A percentile compares a stretch with the other conserved stretches of the same genome.
Evolutionary conservation across 2,888 invertebrate species (phyloP).

Genomic region (Meganola albula): DNA sequence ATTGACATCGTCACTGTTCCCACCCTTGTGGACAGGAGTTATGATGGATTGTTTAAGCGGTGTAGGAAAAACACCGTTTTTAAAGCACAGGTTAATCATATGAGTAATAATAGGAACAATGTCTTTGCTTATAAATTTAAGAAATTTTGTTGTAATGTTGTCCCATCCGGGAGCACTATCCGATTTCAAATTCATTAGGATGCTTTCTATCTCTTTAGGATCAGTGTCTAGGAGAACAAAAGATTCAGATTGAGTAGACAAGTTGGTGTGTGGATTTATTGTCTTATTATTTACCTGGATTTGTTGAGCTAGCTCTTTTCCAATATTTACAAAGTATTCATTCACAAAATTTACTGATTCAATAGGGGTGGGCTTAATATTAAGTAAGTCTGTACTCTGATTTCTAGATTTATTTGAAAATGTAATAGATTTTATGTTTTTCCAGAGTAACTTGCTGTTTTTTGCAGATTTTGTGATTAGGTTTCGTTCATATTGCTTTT

Average conservation of each 20-base stretch:
- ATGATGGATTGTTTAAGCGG: background rate
- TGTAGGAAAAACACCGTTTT: background rate
- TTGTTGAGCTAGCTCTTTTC: background rate
- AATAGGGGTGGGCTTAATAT: background rate
- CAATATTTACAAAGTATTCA: background rate
- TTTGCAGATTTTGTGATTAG: background rate
- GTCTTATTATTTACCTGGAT: background rate
- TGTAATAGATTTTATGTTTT: background rate
- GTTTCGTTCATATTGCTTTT: background rate
- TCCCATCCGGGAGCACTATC: conserved; percentile 2
- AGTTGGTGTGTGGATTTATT: background rate
- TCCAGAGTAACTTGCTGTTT: background rate
- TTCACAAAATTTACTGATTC: background rate
- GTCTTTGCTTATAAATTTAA: background rate
- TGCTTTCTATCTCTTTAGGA: background rate
- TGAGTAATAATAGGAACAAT: background rate
- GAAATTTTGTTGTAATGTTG: background rate
- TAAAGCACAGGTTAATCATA: background rate
- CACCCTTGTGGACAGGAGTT: background rate
- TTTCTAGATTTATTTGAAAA: background rate
- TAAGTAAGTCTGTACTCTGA: background rate
- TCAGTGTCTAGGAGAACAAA: conserved; percentile 1
- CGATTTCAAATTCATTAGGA: conserved; percentile 1
- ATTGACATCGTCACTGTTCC: background rate
- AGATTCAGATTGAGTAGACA: background rate